Evolutionary conservation across 2,113 vertebrate species (phyloP).

Genomic region (Crypturellus undulatus): DNA sequence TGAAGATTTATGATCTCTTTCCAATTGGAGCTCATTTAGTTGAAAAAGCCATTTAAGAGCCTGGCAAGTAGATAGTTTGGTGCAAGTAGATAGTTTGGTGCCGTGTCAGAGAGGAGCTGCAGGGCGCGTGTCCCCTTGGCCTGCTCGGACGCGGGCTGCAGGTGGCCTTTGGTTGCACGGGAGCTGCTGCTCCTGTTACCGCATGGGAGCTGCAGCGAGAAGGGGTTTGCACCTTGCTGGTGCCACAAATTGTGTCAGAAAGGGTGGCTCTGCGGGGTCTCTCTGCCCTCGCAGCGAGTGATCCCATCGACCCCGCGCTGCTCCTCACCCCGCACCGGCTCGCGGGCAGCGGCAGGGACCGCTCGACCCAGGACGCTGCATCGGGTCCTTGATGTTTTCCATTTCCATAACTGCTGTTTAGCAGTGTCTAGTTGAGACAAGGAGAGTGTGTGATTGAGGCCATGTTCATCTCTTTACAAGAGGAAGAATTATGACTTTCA

Average conservation of each 20-base stretch:
- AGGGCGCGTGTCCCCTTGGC: neutral
- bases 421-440: constrained; percentile 18
- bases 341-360: neutral
- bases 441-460: constrained; percentile 49
- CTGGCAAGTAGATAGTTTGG: neutral
- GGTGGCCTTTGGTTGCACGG: neutral
- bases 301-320: no score
- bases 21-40: constrained; percentile 37
- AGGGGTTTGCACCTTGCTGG: neutral
- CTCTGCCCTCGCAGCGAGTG: no score
- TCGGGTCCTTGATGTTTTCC: constrained; percentile 15
- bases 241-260: no score
- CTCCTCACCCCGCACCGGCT: no score
- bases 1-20: constrained; percentile 49
- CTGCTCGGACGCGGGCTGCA: neutral
- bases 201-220: neutral
- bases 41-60: constrained; percentile 30
- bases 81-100: neutral
- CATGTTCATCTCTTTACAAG: constrained; percentile 47
- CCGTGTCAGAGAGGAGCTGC: neutral
- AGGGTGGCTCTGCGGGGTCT: no score
- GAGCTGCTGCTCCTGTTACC: neutral
- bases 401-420: constrained; percentile 51
- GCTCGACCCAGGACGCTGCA: neutral
- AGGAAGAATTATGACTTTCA: constrained; percentile 68